Conservation (phyloP, 2,797 vertebrate species). For the Pelochelys cantorii region DNA sequence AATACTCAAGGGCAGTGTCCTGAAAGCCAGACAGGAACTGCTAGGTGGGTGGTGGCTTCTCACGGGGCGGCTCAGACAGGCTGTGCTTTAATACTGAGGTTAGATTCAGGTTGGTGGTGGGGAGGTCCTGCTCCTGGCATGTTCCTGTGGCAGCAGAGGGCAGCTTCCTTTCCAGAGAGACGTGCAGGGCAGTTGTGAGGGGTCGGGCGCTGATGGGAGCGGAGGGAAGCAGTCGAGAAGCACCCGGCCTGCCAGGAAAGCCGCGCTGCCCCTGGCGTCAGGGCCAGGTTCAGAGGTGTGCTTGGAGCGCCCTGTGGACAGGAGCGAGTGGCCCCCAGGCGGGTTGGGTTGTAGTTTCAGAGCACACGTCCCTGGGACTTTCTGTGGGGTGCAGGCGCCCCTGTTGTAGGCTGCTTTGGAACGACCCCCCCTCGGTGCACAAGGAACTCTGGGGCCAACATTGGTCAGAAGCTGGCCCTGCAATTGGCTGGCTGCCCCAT, state of each 20-base stretch:
- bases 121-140: background rate
- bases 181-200: background rate
- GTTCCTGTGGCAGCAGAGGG: background rate
- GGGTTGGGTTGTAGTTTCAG: rapidly evolving
- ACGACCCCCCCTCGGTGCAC: rapidly evolving
- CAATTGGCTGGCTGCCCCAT: background rate
- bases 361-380: background rate
- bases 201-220: rapidly evolving
- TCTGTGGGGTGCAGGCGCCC: background rate
- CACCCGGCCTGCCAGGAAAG: no score
- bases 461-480: rapidly evolving
- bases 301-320: rapidly evolving
- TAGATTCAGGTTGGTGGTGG: background rate
- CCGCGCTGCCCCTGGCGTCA: rapidly evolving
- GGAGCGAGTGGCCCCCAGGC: rapidly evolving
- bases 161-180: background rate
- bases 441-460: background rate
- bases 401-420: background rate
- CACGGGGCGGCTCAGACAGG: background rate
- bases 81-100: background rate
- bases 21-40: background rate
- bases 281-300: rapidly evolving
- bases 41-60: background rate
- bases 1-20: conserved; percentile 10
- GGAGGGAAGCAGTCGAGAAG: background rate